These are phyloP conservation scores for Myripristis murdjan DNA, from an alignment of 2,797 vertebrate genomes.

Conservation along the genomic window DNA sequence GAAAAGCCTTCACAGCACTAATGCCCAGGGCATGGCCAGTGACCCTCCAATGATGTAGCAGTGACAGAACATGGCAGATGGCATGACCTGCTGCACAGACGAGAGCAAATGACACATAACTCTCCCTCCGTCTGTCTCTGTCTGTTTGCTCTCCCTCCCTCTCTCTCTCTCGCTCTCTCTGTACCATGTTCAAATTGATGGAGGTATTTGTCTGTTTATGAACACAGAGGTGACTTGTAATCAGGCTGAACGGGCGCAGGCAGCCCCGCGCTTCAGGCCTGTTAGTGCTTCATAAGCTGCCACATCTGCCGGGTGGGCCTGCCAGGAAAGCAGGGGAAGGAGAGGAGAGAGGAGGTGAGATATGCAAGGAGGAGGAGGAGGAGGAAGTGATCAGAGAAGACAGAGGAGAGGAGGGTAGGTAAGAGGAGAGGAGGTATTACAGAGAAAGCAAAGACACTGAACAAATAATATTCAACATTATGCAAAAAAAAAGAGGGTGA, in stretches of 20 bases:
- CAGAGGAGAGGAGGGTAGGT: conserved; percentile 13
- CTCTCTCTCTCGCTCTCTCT: conserved; percentile 25
- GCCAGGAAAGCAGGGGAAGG: conserved; percentile 42
- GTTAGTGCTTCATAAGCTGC: conserved; percentile 74
- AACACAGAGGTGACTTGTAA: conserved; percentile 84
- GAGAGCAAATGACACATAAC: conserved; percentile 74
- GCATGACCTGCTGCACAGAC: conserved; percentile 75
- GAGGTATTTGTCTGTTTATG: conserved; percentile 80
- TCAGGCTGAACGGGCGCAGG: conserved; percentile 80
- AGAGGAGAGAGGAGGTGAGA: conserved; percentile 5
- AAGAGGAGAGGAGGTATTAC: conserved; percentile 13
- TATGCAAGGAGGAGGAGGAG: conserved; percentile 21
- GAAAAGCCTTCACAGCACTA: conserved; percentile 29
- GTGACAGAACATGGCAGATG: conserved; percentile 80
- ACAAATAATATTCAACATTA: conserved; percentile 36
- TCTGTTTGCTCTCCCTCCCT: conserved; percentile 43
- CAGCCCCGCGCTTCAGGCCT: conserved; percentile 66
- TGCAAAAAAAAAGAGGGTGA: conserved; percentile 21
- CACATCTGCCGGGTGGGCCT: conserved; percentile 69
- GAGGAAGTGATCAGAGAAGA: not conserved
- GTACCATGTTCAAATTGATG: conserved; percentile 71
- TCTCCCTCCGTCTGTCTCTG: conserved; percentile 64
- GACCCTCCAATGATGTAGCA: conserved; percentile 77
- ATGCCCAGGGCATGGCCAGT: conserved; percentile 50
- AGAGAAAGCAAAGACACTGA: not conserved